These are phyloP conservation scores for Nyctibius grandis DNA, from an alignment of 2,797 vertebrate species.

Conservation along the genomic window DNA sequence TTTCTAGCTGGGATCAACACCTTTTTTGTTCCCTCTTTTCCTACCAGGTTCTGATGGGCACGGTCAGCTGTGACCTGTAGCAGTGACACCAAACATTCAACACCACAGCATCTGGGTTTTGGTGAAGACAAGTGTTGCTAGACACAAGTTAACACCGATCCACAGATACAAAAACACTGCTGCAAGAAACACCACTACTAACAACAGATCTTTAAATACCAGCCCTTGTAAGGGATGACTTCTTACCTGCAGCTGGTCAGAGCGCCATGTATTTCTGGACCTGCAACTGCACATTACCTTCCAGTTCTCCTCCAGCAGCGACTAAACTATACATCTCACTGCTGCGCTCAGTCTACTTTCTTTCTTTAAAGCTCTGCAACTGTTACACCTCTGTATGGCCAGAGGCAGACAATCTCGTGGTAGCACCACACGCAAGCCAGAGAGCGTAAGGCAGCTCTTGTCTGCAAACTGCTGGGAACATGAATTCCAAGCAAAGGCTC, in stretches of 20 bases:
- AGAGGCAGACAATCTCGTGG: neutral
- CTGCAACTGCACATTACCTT: neutral
- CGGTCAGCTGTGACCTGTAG: neutral
- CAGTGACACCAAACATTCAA: rapidly evolving
- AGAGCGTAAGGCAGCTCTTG: neutral
- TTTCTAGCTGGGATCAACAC: neutral
- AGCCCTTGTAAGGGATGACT: neutral
- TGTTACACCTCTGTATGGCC: rapidly evolving
- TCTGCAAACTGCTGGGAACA: neutral
- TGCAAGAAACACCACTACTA: neutral
- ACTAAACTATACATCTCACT: neutral
- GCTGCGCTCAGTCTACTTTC: neutral
- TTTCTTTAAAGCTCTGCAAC: neutral
- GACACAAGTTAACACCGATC: neutral
- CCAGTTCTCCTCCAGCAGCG: neutral
- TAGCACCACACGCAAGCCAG: neutral
- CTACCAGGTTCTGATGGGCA: no score
- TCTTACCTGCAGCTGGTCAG: neutral
- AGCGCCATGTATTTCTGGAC: neutral
- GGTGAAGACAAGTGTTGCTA: neutral
- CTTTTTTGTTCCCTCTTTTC: neutral
- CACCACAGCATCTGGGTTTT: neutral
- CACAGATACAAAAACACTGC: neutral
- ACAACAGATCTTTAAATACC: neutral
- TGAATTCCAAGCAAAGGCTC: neutral